These are phyloP conservation scores for Microchrysa polita DNA, from an alignment of 2,888 invertebrate genomes.

Conservation along the genomic window DNA sequence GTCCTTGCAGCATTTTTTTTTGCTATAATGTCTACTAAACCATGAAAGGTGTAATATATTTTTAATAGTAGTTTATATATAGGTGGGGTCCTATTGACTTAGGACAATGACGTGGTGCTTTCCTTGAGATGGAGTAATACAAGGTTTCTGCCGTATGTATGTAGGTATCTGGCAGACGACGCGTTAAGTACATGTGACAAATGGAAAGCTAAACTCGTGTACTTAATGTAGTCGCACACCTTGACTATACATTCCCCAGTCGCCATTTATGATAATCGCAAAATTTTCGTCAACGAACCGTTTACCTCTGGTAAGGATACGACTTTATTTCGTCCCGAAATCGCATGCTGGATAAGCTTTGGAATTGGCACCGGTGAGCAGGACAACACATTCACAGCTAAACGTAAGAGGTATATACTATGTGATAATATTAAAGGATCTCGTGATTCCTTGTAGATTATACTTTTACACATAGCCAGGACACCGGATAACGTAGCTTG, in stretches of 20 bases:
- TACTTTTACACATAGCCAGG: constrained; percentile 35
- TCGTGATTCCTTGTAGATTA: constrained; percentile 13
- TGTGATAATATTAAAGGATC: constrained; percentile 5
- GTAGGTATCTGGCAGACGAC: too few species aligned
- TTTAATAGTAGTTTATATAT: too few species aligned
- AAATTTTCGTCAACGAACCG: constrained; percentile 46
- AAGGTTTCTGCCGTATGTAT: too few species aligned
- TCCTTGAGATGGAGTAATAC: too few species aligned
- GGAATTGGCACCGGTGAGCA: background rate
- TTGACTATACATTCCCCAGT: constrained; percentile 44
- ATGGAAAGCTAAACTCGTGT: too few species aligned
- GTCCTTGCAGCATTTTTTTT: background rate
- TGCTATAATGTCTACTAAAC: background rate
- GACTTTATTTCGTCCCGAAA: background rate
- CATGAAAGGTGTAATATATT: too few species aligned
- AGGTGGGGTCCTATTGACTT: background rate
- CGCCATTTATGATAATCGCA: constrained; percentile 51
- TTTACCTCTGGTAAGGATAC: background rate
- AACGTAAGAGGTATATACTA: constrained; percentile 5
- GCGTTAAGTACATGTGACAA: too few species aligned
- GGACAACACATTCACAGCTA: constrained; percentile 8
- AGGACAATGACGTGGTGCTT: too few species aligned
- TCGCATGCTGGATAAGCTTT: background rate
- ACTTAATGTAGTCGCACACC: constrained; percentile 27
- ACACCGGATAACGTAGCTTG: constrained; percentile 10